Conservation (phyloP, 1,140 invertebrate genomes). For the Calliphora vicina region DNA sequence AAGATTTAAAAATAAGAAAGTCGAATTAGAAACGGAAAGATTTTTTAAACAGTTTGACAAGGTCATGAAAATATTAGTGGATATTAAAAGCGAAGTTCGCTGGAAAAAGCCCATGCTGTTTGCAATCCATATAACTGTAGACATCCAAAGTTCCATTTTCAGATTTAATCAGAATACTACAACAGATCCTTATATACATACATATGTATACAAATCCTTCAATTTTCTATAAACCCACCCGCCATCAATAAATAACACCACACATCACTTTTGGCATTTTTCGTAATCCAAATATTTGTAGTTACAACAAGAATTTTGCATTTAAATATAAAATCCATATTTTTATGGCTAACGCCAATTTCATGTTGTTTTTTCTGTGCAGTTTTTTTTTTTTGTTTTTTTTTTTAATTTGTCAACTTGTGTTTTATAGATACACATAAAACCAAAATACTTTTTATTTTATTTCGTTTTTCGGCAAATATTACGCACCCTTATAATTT, state of each 20-base stretch:
- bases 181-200: too few relatives aligned
- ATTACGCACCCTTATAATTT: slow-evolving; percentile 9
- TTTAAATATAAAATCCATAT: not conserved
- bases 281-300: not conserved
- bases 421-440: not conserved
- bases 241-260: not conserved
- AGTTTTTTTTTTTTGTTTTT: not conserved
- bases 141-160: too few relatives aligned
- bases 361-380: not conserved
- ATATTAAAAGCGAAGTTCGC: too few relatives aligned
- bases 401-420: not conserved
- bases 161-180: too few relatives aligned
- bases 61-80: too few relatives aligned
- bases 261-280: not conserved
- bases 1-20: too few relatives aligned
- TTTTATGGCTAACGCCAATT: not conserved
- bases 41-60: too few relatives aligned
- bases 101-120: too few relatives aligned
- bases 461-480: not conserved
- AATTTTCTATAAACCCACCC: not conserved
- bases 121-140: too few relatives aligned
- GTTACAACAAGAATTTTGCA: not conserved
- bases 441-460: not conserved
- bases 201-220: too few relatives aligned
- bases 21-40: too few relatives aligned